Evolutionary conservation across 2,113 vertebrate genomes (phyloP).

Genomic region (Ivindomyrus marchei): DNA sequence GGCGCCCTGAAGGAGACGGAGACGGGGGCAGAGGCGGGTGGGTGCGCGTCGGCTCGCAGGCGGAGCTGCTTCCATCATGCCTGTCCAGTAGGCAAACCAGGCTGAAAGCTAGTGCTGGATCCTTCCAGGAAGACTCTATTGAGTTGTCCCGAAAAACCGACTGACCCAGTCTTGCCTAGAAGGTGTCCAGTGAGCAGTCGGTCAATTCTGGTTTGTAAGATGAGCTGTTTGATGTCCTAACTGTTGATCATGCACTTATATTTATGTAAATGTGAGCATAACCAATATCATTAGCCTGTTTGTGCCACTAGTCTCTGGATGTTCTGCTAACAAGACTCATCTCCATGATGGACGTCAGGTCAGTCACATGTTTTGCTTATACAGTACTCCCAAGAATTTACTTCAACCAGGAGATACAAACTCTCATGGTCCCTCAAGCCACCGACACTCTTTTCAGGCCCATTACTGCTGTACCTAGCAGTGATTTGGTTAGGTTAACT

Average conservation of each 20-base stretch:
- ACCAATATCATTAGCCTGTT: background rate
- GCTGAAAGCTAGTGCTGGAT: constrained; percentile 47
- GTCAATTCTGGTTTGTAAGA: background rate
- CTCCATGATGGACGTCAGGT: background rate
- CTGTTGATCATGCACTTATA: background rate
- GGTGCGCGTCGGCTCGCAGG: constrained; percentile 35
- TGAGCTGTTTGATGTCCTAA: background rate
- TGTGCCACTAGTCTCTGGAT: background rate
- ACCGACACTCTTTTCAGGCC: background rate
- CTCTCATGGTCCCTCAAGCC: background rate
- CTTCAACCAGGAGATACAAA: background rate
- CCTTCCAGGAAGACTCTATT: constrained; percentile 62
- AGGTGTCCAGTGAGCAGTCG: background rate
- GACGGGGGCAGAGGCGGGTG: constrained; percentile 27
- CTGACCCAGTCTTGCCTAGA: background rate
- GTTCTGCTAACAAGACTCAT: background rate
- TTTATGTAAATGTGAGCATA: background rate
- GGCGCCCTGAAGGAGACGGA: background rate
- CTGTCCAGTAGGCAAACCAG: constrained; percentile 51
- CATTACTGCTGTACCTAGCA: background rate
- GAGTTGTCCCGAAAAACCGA: constrained; percentile 54
- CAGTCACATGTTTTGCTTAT: background rate
- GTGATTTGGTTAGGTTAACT: background rate
- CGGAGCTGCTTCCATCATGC: constrained; percentile 54
- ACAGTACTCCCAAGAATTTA: background rate